These are phyloP conservation scores for Suillia variegata DNA, from an alignment of 2,888 invertebrate species.

Conservation along the genomic window DNA sequence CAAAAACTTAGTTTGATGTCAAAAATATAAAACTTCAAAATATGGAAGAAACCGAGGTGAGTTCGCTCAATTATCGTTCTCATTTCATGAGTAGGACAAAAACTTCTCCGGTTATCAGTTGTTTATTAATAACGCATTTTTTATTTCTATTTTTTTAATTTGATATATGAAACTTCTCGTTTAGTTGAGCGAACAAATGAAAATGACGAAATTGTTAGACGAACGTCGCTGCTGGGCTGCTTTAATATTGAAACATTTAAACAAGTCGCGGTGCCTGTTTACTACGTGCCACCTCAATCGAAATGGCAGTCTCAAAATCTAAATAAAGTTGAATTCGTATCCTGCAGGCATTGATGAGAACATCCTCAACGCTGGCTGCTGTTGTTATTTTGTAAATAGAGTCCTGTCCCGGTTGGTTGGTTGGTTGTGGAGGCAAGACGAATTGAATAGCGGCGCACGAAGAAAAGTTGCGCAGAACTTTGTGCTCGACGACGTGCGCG, in stretches of 20 bases:
- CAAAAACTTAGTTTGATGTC: too few relatives aligned
- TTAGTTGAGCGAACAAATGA: not conserved
- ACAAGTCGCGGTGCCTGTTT: not conserved
- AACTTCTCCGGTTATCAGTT: too few relatives aligned
- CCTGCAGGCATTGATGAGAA: not conserved
- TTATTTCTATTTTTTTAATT: too few relatives aligned
- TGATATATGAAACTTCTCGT: too few relatives aligned
- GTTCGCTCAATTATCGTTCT: too few relatives aligned
- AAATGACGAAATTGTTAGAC: not conserved
- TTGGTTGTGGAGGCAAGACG: not conserved
- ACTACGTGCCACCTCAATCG: not conserved
- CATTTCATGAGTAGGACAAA: too few relatives aligned
- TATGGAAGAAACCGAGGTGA: too few relatives aligned
- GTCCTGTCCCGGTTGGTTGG: not conserved
- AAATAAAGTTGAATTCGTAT: not conserved
- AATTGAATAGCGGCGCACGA: not conserved
- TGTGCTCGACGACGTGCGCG: too few relatives aligned
- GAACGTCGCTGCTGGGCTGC: not conserved
- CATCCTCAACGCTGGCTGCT: not conserved
- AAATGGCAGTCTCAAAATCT: not conserved
- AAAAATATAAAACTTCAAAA: too few relatives aligned
- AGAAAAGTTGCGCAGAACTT: too few relatives aligned
- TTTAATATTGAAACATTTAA: not conserved
- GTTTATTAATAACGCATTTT: too few relatives aligned
- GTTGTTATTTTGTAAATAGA: not conserved